phyloP scores from a whole-genome alignment of 2,113 vertebrate genomes.

The Dicerorhinus sumatrensis region DNA sequence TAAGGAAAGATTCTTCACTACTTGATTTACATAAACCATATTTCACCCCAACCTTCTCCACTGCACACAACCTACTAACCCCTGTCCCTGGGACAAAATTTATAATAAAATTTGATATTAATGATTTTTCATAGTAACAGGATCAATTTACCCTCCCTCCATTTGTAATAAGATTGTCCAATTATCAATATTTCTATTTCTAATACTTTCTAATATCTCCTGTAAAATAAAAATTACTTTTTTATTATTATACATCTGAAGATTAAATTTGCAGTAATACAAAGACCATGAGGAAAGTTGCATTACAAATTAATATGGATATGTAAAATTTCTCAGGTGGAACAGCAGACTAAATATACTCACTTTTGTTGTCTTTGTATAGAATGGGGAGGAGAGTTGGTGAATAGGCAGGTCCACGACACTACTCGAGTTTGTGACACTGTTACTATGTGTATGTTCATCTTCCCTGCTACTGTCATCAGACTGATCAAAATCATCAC shows the following conservation, averaged over 20 bases:
- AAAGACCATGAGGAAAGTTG: not conserved
- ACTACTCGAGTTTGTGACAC: slow-evolving; percentile 92
- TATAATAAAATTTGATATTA: not conserved
- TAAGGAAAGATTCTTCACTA: not conserved
- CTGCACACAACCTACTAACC: not conserved
- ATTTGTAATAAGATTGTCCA: slow-evolving; percentile 11
- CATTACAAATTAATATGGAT: not conserved
- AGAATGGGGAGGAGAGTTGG: slow-evolving; percentile 92
- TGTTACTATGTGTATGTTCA: slow-evolving; percentile 92
- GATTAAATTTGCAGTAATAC: not conserved
- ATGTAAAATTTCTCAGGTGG: not conserved
- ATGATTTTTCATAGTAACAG: slow-evolving; percentile 41
- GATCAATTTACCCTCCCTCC: not conserved
- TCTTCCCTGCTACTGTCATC: slow-evolving; percentile 96
- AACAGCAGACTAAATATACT: slow-evolving; percentile 75
- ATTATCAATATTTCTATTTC: not conserved
- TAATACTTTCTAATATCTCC: slow-evolving; percentile 8
- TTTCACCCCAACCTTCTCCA: not conserved
- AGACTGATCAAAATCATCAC: slow-evolving; percentile 98
- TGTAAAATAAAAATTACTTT: slow-evolving; percentile 37
- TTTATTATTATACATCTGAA: slow-evolving; percentile 19
- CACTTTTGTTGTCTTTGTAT: slow-evolving; percentile 94
- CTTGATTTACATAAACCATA: slow-evolving; percentile 26
- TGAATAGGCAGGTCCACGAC: slow-evolving; percentile 91
- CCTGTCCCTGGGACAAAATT: not conserved